Conservation (phyloP, 2,113 vertebrate genomes). For the Cairina moschata region DNA sequence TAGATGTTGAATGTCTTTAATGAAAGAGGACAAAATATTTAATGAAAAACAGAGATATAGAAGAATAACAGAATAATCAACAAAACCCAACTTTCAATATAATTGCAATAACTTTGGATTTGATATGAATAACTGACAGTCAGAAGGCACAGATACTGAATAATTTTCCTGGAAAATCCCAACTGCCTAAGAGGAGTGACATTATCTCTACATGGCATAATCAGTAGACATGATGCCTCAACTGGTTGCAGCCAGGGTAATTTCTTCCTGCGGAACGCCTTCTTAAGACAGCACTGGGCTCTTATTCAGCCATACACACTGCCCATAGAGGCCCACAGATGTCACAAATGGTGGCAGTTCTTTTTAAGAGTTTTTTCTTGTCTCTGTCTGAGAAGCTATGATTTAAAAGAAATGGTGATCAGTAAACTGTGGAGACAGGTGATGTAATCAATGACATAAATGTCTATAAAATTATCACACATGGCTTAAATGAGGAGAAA, state of each 20-base stretch:
- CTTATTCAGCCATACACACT: not conserved
- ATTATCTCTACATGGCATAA: not conserved
- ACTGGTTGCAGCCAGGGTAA: not conserved
- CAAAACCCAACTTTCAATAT: not conserved
- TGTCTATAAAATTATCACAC: not conserved
- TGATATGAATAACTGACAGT: not conserved
- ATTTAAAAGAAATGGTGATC: not conserved
- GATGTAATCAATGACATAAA: not conserved
- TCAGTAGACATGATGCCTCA: not conserved
- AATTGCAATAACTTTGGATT: not conserved
- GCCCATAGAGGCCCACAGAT: rapidly evolving
- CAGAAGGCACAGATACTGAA: not conserved
- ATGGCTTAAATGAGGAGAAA: not conserved
- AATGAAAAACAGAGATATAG: not conserved
- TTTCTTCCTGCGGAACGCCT: not conserved
- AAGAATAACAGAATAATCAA: not conserved
- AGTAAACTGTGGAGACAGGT: not conserved
- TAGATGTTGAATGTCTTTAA: not conserved
- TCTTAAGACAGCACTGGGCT: not conserved
- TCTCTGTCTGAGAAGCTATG: not conserved
- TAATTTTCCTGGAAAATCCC: not conserved
- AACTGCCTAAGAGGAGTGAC: not conserved
- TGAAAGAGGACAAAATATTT: not conserved
- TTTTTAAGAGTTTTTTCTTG: not conserved
- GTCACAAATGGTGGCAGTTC: not conserved